phyloP scores from a whole-genome alignment of 2,797 vertebrate species.

The Phataginus tricuspis region DNA sequence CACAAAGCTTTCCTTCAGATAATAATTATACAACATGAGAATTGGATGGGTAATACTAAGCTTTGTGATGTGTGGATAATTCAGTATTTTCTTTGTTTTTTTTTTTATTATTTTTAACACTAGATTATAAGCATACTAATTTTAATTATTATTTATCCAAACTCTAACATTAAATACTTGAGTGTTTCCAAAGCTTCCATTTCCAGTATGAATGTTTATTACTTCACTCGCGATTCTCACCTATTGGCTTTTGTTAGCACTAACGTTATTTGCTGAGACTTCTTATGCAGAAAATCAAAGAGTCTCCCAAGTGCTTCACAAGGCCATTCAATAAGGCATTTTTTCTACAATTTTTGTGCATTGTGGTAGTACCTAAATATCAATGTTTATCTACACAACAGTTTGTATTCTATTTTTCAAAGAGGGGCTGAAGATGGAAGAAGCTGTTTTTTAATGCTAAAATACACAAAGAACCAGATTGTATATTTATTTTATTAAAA shows the following conservation, averaged over 20 bases:
- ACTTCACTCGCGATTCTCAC: neutral
- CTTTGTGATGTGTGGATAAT: neutral
- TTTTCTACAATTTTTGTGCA: neutral
- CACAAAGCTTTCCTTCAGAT: neutral
- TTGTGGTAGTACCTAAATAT: neutral
- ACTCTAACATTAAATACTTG: neutral
- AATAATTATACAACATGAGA: neutral
- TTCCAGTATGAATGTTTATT: neutral
- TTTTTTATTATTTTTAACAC: neutral
- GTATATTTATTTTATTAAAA: slow-evolving; percentile 51
- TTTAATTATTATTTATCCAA: neutral
- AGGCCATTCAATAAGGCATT: neutral
- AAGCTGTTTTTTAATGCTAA: neutral
- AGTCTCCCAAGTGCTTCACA: neutral
- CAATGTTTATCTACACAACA: neutral
- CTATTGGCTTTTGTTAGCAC: neutral
- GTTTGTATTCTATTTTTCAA: neutral
- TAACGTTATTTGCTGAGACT: neutral
- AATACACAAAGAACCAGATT: neutral
- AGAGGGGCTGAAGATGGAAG: neutral
- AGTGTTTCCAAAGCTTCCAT: neutral
- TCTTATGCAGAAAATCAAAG: slow-evolving; percentile 11
- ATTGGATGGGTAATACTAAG: neutral
- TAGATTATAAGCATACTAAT: neutral
- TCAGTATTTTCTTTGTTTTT: neutral